phyloP scores from a whole-genome alignment of 2,113 vertebrate species.

The Stictonetta naevosa region DNA sequence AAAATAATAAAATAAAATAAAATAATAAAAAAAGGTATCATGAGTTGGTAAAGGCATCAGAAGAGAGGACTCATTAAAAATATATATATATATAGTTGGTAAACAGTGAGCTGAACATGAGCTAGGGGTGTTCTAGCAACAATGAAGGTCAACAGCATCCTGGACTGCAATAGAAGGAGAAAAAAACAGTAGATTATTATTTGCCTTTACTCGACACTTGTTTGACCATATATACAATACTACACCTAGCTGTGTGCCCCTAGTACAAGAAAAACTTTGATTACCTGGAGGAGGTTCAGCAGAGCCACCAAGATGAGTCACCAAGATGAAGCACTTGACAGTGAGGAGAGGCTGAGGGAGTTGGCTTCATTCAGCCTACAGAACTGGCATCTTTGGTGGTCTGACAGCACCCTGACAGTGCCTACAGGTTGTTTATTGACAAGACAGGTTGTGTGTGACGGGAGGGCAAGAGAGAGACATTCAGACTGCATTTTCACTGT shows the following conservation, averaged over 20 bases:
- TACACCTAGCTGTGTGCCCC: neutral
- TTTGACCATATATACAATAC: neutral
- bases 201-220: neutral
- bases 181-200: neutral
- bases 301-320: neutral
- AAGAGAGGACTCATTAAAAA: neutral
- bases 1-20: neutral
- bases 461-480: neutral
- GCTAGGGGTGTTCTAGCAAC: too few relatives aligned
- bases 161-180: neutral
- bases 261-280: neutral
- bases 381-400: neutral
- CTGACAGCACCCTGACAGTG: neutral
- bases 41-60: neutral
- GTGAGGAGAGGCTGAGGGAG: neutral
- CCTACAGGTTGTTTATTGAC: rapidly evolving
- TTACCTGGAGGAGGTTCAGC: neutral
- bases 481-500: neutral
- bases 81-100: neutral
- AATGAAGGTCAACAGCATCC: neutral
- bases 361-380: neutral
- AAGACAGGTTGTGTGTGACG: neutral
- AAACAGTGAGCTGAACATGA: neutral
- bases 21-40: neutral
- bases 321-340: neutral